These are phyloP conservation scores for Seriola dumerili DNA, from an alignment of 2,113 vertebrate species.

Conservation along the genomic window DNA sequence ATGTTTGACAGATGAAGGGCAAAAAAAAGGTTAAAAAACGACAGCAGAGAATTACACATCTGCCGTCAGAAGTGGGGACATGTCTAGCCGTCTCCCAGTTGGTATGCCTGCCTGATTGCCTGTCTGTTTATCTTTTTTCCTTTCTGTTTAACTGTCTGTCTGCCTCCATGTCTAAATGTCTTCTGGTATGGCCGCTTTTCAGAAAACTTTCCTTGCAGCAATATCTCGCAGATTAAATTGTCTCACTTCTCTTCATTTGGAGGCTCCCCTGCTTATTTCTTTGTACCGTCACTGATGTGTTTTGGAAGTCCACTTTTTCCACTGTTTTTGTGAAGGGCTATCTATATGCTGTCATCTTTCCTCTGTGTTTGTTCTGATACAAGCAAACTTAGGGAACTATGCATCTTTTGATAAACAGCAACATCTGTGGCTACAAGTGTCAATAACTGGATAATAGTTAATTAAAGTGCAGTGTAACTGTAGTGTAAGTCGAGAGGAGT, in stretches of 20 bases:
- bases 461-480: too few relatives aligned
- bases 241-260: not conserved
- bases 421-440: not conserved
- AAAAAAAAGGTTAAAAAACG: conserved; percentile 31
- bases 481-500: too few relatives aligned
- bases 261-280: not conserved
- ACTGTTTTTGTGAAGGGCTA: not conserved
- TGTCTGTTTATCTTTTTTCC: conserved; percentile 6
- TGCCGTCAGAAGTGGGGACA: conserved; percentile 10
- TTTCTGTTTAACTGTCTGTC: not conserved
- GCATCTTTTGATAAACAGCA: not conserved
- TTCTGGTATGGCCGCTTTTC: not conserved
- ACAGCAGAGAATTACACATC: conserved; percentile 48
- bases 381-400: not conserved
- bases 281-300: not conserved
- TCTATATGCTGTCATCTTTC: not conserved
- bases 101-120: conserved; percentile 6
- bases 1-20: conserved; percentile 68
- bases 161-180: not conserved
- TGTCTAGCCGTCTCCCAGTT: not conserved
- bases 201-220: not conserved
- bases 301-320: not conserved
- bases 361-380: not conserved
- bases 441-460: not conserved
- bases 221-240: not conserved